Evolutionary conservation across 2,797 vertebrate genomes (phyloP).

Genomic region (Syndactyla subalaris): DNA sequence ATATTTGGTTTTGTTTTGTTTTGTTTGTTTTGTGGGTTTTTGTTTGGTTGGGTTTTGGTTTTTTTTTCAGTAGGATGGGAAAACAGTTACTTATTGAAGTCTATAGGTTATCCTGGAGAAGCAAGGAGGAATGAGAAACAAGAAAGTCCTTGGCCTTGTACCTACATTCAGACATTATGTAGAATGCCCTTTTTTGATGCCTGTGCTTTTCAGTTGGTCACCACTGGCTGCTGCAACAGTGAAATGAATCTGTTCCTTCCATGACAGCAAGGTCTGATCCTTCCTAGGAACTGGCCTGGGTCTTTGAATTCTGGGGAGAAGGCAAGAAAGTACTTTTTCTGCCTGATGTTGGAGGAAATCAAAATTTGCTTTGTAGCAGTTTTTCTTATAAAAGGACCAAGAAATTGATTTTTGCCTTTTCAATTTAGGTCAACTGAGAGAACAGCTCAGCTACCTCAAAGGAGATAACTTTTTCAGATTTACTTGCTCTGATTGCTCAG

Average conservation of each 20-base stretch:
- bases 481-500: conserved; percentile 87
- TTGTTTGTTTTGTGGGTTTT: no score
- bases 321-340: neutral
- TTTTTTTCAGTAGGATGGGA: neutral
- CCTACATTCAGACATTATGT: neutral
- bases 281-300: neutral
- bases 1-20: no score
- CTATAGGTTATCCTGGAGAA: neutral
- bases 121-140: neutral
- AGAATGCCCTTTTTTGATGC: neutral
- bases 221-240: neutral
- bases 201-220: neutral
- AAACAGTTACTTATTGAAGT: neutral
- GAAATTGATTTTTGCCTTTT: conserved; percentile 7
- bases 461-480: conserved; percentile 99
- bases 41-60: neutral
- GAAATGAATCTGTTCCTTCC: neutral
- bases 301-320: neutral
- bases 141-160: neutral
- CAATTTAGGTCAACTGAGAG: conserved; percentile 87
- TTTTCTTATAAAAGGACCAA: neutral
- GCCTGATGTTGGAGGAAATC: neutral
- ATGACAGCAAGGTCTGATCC: rapidly evolving
- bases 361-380: neutral
- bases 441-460: conserved; percentile 94